Base-by-base conservation (phyloP, 2,797 vertebrate genomes). In the Rhodeus uyekii region DNA sequence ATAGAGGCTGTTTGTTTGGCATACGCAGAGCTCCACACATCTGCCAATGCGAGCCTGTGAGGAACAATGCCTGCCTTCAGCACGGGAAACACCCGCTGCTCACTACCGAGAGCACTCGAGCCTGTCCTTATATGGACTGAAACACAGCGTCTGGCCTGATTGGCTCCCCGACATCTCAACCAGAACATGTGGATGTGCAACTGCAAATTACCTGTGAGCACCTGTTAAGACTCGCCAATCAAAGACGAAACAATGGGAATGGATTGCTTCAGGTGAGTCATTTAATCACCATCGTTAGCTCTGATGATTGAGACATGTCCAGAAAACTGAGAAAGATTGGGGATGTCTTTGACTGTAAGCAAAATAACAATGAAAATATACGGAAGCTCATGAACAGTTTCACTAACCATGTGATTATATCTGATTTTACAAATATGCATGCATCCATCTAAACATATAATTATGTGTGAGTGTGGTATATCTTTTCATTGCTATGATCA, bases 101-200 rank as follows among this genome's bases (percentile, higher is more conserved):
- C n/a, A n/a, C 85, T 81, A 60, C 84, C 18, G 27, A 67, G 75
- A 83, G 16, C 50, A 29, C 77, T 83, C 71, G 18, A 55, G 55
- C 82, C 78, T 88, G 85, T 78, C 89, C 89, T 88, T 90, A 85
- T 90, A 90, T 87, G 89, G 89, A 78, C 76, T 77, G 73, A 53
- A 85, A 84, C 83, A 83, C 87, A 81, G 81, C 78, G 81, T 83
- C 82, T 87, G 83, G n/a, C 55, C 50, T 84, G 89, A 90, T 89
- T 88, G 88, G 89, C 71, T 77, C 55, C 5, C 44, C 79, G 76
- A 85, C 82, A 64, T 80, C 72, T 61, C 50, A 82, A 84, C 64
- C 80, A 75, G 39, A 78, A 29, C 61, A 38, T 68, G 80, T 34
- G 50, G 53, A 85, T 78, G n/a, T 50, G 69, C 85, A 67, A 82